These are phyloP conservation scores for Neomorphus geoffroyi DNA, from an alignment of 2,797 vertebrate species.

Conservation along the genomic window DNA sequence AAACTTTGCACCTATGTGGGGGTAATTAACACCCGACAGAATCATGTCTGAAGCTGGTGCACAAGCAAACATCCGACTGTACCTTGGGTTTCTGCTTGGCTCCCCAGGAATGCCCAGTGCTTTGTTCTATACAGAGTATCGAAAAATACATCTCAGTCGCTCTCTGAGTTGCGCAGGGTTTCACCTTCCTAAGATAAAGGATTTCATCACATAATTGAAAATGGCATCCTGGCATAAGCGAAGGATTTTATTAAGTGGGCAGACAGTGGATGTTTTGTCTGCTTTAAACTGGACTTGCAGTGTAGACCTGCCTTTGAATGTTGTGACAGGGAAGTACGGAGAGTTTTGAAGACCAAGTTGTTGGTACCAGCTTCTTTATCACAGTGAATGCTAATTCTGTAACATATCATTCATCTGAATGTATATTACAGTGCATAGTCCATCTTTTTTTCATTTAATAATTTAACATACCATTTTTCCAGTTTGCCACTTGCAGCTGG, in stretches of 20 bases:
- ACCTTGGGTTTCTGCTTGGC: neutral
- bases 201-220: neutral
- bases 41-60: neutral
- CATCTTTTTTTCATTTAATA: slow-evolving; percentile 24
- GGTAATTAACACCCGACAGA: neutral
- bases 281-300: neutral
- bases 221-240: neutral
- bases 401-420: neutral
- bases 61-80: neutral
- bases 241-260: neutral
- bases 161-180: neutral
- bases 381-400: neutral
- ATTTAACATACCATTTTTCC: slow-evolving; percentile 22
- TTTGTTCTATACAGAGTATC: neutral
- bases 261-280: neutral
- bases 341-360: neutral
- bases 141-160: neutral
- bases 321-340: neutral
- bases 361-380: neutral
- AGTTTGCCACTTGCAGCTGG: slow-evolving; percentile 24
- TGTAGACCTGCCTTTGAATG: neutral
- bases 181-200: neutral
- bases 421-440: neutral
- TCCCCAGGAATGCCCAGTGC: neutral
- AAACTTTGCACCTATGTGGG: neutral